Base-by-base conservation (phyloP, 2,113 vertebrate species). In the Syngnathus typhle region DNA sequence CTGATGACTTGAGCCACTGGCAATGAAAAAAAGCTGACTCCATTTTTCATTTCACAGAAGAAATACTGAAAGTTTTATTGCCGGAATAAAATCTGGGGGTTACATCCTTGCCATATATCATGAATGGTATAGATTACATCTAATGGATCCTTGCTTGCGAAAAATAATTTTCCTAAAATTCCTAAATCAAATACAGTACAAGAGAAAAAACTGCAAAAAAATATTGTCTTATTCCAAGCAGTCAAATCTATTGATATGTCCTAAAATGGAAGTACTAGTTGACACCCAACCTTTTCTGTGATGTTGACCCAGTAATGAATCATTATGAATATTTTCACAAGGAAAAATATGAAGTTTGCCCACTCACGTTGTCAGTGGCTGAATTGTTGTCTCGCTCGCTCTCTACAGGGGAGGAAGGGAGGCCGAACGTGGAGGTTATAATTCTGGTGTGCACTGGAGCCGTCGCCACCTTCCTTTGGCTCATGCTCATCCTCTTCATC, bases 381-480 rank as follows among this genome's bases (percentile, higher is more conserved):
- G 44, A 49, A 6, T 49, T 49, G 18, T 49, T 49, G 19, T n/a
- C 2, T 36, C 27, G 16, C 23, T 80, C 43, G 27, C 27, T 82
- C 47, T 78, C 75, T 74, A 75, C 88, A 98, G 95, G 91, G 19
- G 93, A 92, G n/a, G 95, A 96, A 58, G 92, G 92, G 59, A 95
- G 93, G 75, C 87, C 94, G 66, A 95, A 94, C 64, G 83, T 95
- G 11, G 94, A 96, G 85, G 93, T 98, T 13, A 95, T 96, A 77
- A 95, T 96, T 54, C 80, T 96, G 85, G 95, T 96, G 71, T 94
- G 92, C 72, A 96, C 94, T 0, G 95, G 94, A 37, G 90, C 93
- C 18, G 94, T 92, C 1, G 94, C 94, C 23, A 96, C 94, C 0
- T 94, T 96, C 84, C 94, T 98, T 79, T 98, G 95, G 95, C 91